These are phyloP conservation scores for Microdon myrmicae DNA, from an alignment of 2,888 invertebrate genomes.

Conservation along the genomic window DNA sequence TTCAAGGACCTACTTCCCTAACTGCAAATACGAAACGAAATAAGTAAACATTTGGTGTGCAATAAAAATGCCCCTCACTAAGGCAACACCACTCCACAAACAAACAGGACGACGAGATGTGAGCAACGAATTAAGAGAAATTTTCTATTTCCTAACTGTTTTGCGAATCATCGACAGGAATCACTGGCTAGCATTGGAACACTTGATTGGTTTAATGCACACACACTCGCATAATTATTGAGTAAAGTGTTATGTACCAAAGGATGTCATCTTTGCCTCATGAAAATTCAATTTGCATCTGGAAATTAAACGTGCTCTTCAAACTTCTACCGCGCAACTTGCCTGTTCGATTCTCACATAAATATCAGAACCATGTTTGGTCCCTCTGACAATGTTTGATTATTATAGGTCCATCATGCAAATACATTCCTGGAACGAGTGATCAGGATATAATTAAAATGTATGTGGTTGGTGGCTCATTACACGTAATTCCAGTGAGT, in stretches of 20 bases:
- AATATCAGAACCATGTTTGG: background rate
- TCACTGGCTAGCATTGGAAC: constrained; percentile 2
- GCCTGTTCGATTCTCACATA: background rate
- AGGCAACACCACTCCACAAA: background rate
- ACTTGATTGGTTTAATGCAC: constrained; percentile 22
- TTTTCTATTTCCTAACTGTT: constrained; percentile 34
- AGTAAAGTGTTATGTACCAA: too few relatives aligned
- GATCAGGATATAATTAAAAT: background rate
- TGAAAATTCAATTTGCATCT: constrained; percentile 34
- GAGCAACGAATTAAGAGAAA: constrained; percentile 8
- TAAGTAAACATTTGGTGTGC: constrained; percentile 22
- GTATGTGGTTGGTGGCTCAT: constrained; percentile 1
- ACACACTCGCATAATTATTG: too few relatives aligned
- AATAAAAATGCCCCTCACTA: background rate
- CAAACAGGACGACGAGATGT: background rate
- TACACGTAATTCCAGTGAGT: background rate
- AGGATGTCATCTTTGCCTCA: constrained; percentile 11
- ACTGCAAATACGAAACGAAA: too few relatives aligned
- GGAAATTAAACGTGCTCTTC: constrained; percentile 18
- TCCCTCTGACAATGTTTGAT: background rate
- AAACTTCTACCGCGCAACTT: background rate
- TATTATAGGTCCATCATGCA: constrained; percentile 1
- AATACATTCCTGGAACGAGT: constrained; percentile 15
- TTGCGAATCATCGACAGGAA: constrained; percentile 7
- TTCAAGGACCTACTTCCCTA: too few relatives aligned